Evolutionary conservation across 1,140 invertebrate genomes (phyloP).

Genomic region (Atta cephalotes): DNA sequence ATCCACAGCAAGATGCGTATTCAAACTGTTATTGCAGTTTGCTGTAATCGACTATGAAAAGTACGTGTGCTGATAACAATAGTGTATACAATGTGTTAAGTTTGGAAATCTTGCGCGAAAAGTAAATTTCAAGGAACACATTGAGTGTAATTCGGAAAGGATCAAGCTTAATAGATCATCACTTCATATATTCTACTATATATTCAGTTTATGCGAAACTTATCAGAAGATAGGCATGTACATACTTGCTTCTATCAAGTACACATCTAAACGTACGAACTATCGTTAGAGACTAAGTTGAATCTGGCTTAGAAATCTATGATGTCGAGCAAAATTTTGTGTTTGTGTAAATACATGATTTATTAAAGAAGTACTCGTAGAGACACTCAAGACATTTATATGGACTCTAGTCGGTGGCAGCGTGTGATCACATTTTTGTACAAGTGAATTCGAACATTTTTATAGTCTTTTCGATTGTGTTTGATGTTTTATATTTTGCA

Average conservation of each 20-base stretch:
- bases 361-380: constrained; percentile 26
- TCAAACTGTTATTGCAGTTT: constrained; percentile 80
- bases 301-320: constrained; percentile 62
- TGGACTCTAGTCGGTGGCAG: not conserved
- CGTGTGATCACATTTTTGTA: constrained; percentile 36
- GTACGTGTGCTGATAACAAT: constrained; percentile 31
- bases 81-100: constrained; percentile 31
- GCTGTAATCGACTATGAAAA: constrained; percentile 63
- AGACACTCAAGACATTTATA: not conserved
- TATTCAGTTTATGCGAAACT: constrained; percentile 13
- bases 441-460: constrained; percentile 19
- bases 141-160: not conserved
- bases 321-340: constrained; percentile 56
- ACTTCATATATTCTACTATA: constrained; percentile 25
- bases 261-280: constrained; percentile 20
- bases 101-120: constrained; percentile 18
- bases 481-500: constrained; percentile 50
- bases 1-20: constrained; percentile 67
- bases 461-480: constrained; percentile 27
- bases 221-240: constrained; percentile 26
- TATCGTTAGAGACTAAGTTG: constrained; percentile 41
- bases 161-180: constrained; percentile 14
- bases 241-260: constrained; percentile 29
- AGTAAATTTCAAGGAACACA: constrained; percentile 9
- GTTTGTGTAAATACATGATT: constrained; percentile 71